A percentile compares a stretch with the other conserved stretches of the same genome.
phyloP scores from a whole-genome alignment of 2,113 vertebrate genomes.

The Neopipo cinnamomea region DNA sequence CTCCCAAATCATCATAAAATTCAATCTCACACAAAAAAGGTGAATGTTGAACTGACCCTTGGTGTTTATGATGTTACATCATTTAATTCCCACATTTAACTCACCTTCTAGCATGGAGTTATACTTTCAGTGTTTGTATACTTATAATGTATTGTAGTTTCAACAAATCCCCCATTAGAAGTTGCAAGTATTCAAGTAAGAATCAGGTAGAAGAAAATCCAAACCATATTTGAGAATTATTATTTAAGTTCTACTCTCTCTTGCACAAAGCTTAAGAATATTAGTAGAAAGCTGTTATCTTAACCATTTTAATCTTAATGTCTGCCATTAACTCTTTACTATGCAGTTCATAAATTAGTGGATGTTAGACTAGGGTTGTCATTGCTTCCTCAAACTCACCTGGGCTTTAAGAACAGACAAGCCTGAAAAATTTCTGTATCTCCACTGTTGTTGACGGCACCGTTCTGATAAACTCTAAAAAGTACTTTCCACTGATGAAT shows the following conservation, averaged over 20 bases:
- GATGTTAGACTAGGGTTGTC: not conserved
- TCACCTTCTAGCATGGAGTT: not conserved
- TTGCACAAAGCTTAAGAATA: not conserved
- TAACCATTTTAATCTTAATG: not conserved
- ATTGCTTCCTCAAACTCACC: not conserved
- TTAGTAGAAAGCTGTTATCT: not conserved
- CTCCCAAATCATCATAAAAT: not conserved
- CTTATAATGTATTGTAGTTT: not conserved
- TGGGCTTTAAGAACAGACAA: not conserved
- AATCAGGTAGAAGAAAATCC: not conserved
- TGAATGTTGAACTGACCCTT: not conserved
- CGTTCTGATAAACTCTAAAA: not conserved
- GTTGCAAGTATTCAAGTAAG: not conserved
- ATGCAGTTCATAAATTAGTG: not conserved
- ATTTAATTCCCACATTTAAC: not conserved
- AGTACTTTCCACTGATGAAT: not conserved
- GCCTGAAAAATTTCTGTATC: not conserved
- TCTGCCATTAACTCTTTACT: not conserved
- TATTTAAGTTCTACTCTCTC: not conserved
- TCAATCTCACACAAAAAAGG: not conserved
- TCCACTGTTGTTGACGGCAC: not conserved
- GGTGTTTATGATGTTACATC: not conserved
- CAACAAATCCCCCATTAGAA: not conserved
- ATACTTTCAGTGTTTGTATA: not conserved
- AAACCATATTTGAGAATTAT: not conserved